These are phyloP conservation scores for Platyrinchus mystaceus DNA, from an alignment of 2,797 vertebrate genomes.

Conservation along the genomic window DNA sequence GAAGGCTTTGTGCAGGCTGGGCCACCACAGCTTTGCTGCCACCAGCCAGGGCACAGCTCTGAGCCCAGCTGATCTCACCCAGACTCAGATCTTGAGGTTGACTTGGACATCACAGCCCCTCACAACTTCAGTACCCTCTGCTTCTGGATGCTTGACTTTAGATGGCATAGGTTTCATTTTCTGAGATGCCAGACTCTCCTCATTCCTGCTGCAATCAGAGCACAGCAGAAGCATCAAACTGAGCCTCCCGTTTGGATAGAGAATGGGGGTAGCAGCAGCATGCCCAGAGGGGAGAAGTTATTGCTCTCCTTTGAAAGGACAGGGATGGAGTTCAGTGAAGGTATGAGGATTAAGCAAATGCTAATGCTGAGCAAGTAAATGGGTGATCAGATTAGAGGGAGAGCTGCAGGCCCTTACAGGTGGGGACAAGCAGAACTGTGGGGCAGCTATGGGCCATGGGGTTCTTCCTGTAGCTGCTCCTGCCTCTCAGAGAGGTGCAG, in stretches of 20 bases:
- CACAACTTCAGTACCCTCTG: neutral
- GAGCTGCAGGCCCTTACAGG: constrained; percentile 3
- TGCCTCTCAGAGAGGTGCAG: neutral
- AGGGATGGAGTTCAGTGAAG: constrained; percentile 12
- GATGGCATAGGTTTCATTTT: neutral
- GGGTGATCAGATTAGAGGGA: constrained; percentile 44
- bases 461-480: neutral
- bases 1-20: neutral
- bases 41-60: neutral
- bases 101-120: neutral
- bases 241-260: neutral
- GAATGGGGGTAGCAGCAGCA: neutral
- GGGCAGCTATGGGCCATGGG: neutral
- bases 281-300: constrained; percentile 13
- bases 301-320: constrained; percentile 32
- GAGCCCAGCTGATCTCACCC: neutral
- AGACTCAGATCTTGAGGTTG: neutral
- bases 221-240: neutral
- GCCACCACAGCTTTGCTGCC: neutral
- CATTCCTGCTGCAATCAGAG: neutral
- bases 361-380: neutral
- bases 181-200: neutral
- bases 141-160: neutral
- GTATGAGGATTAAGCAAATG: constrained; percentile 60
- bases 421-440: constrained; percentile 4